phyloP scores from a whole-genome alignment of 2,797 vertebrate genomes.

The Sebastes oblongus region DNA sequence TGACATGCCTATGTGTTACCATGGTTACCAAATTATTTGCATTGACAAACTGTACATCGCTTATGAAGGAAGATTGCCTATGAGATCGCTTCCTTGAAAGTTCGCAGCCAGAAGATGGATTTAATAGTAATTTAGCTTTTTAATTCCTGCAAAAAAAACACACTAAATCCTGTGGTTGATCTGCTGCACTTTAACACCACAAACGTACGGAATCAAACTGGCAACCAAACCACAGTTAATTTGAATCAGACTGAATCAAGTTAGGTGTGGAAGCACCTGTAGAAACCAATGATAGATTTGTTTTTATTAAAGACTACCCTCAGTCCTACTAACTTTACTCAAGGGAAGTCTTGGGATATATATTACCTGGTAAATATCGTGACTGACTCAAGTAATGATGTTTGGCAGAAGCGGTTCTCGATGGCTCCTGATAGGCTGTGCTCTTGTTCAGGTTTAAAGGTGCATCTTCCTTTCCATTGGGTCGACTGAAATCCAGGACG shows the following conservation, averaged over 20 bases:
- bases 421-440: conserved; percentile 82
- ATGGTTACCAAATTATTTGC: neutral
- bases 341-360: neutral
- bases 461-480: conserved; percentile 78
- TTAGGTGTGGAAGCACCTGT: neutral
- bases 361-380: conserved; percentile 92
- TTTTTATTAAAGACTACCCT: neutral
- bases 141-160: neutral
- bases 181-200: neutral
- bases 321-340: neutral
- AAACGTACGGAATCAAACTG: neutral
- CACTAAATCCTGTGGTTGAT: no score
- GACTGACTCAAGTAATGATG: conserved; percentile 94
- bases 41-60: no score
- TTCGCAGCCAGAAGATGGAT: no score
- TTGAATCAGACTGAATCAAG: neutral
- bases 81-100: no score
- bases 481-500: conserved; percentile 88
- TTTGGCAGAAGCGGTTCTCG: conserved; percentile 87
- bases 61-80: no score
- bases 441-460: conserved; percentile 84
- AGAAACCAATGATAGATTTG: neutral
- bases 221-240: neutral
- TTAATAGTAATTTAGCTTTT: neutral
- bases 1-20: neutral